Base-by-base conservation (phyloP, 2,113 vertebrate genomes). In the Carlito syrichta region DNA sequence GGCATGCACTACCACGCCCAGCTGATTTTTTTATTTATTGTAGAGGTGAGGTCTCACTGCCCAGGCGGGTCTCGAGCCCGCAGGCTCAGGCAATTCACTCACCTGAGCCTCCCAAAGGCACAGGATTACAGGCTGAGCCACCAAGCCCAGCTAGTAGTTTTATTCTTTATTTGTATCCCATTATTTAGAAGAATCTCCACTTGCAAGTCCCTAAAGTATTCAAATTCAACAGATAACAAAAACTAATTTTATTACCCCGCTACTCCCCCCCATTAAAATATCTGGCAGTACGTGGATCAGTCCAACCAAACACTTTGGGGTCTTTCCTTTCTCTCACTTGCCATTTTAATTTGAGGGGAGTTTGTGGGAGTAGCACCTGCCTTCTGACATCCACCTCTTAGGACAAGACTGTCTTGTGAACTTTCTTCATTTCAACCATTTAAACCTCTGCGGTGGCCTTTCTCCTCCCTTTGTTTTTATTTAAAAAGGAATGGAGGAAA, bases 401-500 rank as follows among this genome's bases (percentile, higher is more conserved):
- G 81, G 25, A 6, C 56, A 93, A 96, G 69, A 48, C 2, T 76
- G 40, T 52, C 73, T 87, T 7, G 2, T 68, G 79, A 62, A 58
- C 87, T 97, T 93, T 48, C 76, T 97, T 86, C 74, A 86, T 96
- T 90, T 97, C 92, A 94, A 52, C 60, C 66, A 66, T 89, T 76
- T 95, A 96, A 94, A 66, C 95, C 94, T 81, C 91, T 12, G 40
- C 20, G 48, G 68, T 89, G 88, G 82, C 95, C 95, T 95, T 94
- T 97, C 95, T 77, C 83, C 60, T 89, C 45, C 69, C 58, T 94
- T 97, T 97, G 93, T 96, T 98, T 98, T 98, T 92, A 79, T 95
- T 96, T 98, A 91, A 96, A 96, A 97, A 95, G 79, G 92, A 84
- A 74, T 89, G 89, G 86, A 98, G 95, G 91, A 94, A 98, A 95